Base-by-base conservation (phyloP, 2,888 invertebrate genomes). In the Oscheius sp. region DNA sequence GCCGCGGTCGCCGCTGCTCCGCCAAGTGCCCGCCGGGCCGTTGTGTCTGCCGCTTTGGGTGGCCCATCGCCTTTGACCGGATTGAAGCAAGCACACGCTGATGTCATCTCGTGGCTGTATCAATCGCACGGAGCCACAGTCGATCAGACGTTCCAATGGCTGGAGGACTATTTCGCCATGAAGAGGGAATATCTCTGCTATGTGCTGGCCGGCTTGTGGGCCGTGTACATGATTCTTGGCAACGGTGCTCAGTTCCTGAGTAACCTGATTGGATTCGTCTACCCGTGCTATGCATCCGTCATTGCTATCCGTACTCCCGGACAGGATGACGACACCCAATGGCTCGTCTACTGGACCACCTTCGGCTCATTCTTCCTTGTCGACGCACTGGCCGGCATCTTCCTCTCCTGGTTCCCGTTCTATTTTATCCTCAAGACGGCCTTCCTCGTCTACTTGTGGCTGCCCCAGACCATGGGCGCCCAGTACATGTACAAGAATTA, bases 311-410 rank as follows among this genome's bases (percentile, higher is more conserved):
- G 91, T 79, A 89, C 89, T 16, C 74, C 79, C 13, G 84, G 87
- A 76, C 91, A 91, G 80, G 90, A 91, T 41, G 85, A 84, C 72
- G 85, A 85, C 74, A 85, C 81, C 2, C 88, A 96, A 90, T 99
- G 98, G 98, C 91, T 99, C 82, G 96, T 95, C 0, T 99, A 98
- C 89, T 99, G 98, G 98, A 95, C 96, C 12, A 95, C 96, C 7
- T 99, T 93, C 91, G 95, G 95, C 35, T 91, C 93, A 74, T 95
- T 99, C 90, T 94, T 94, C 9, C 91, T 96, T 70, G 52, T 94
- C 71, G 99, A 99, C 90, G 95, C 93, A 90, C 96, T 98, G 89
- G 93, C 96, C 0, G 94, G 95, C 89, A 91, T 94, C 84, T 93
- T 99, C 85, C 89, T 92, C 71, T 90, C 89, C 80, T 93, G 95